phyloP scores from a whole-genome alignment of 2,797 vertebrate species.

The Crocidura indochinensis region DNA sequence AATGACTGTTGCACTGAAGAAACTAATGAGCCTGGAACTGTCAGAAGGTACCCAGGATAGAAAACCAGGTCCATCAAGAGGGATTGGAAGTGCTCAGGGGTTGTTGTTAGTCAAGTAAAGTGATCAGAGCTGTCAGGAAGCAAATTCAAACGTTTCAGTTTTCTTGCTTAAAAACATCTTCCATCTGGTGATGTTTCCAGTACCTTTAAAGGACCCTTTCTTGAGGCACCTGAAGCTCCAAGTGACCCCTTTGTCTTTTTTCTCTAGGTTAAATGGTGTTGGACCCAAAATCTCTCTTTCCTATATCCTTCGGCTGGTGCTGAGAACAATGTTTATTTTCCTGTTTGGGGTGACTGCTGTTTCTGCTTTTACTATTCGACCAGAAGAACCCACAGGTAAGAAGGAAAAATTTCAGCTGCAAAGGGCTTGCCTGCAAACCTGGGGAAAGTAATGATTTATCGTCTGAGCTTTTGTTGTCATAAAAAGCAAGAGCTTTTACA shows the following conservation, averaged over 20 bases:
- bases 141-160: neutral
- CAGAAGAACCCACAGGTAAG: conserved; percentile 85
- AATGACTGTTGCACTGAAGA: neutral
- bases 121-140: neutral
- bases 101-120: neutral
- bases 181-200: neutral
- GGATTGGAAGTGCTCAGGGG: neutral
- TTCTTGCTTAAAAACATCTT: conserved; percentile 23
- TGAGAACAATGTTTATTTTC: conserved; percentile 75
- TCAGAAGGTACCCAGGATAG: neutral
- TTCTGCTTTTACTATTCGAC: conserved; percentile 81
- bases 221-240: neutral
- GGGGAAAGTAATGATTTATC: neutral
- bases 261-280: conserved; percentile 75
- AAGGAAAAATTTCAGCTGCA: neutral
- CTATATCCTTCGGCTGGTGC: conserved; percentile 41
- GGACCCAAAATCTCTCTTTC: neutral
- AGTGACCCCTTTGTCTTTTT: conserved; percentile 52
- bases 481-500: neutral
- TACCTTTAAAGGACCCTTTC: neutral
- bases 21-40: fast-evolving
- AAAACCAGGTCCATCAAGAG: neutral
- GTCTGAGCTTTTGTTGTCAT: neutral
- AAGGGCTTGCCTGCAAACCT: neutral
- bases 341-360: neutral